Evolutionary conservation across 2,113 vertebrate species (phyloP).

Genomic region (Xiphorhynchus elegans): DNA sequence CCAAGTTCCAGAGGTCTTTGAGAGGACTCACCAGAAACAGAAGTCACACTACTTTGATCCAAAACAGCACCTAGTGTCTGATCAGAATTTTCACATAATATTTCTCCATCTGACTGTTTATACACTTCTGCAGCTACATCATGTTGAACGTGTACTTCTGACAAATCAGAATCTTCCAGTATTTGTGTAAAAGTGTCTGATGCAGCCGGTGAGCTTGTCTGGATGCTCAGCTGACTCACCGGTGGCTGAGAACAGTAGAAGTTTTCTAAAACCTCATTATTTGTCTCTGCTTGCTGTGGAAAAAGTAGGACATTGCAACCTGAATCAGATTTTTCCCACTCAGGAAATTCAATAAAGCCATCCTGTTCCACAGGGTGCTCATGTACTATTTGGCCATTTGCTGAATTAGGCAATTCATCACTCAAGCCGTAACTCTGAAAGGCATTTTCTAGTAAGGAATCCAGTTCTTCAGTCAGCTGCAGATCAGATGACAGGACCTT

Average conservation of each 20-base stretch:
- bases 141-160: background rate
- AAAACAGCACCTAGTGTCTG: conserved; percentile 21
- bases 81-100: background rate
- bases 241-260: conserved; percentile 4
- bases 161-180: background rate
- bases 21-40: background rate
- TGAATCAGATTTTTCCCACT: conserved; percentile 64
- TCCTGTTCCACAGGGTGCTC: background rate
- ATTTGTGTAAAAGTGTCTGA: background rate
- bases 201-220: background rate
- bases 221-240: conserved; percentile 11
- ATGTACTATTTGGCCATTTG: conserved; percentile 22
- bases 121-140: background rate
- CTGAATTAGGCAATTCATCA: conserved; percentile 42
- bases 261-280: conserved; percentile 44
- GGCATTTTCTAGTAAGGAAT: conserved; percentile 82
- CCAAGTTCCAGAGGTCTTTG: background rate
- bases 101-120: background rate
- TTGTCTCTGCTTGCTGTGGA: conserved; percentile 29
- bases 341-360: conserved; percentile 32
- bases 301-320: conserved; percentile 11
- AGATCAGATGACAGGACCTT: conserved; percentile 39
- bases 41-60: background rate
- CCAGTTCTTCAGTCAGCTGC: conserved; percentile 81
- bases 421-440: conserved; percentile 67